Conservation (phyloP, 2,888 invertebrate genomes). For the Ethmia dodecea region DNA sequence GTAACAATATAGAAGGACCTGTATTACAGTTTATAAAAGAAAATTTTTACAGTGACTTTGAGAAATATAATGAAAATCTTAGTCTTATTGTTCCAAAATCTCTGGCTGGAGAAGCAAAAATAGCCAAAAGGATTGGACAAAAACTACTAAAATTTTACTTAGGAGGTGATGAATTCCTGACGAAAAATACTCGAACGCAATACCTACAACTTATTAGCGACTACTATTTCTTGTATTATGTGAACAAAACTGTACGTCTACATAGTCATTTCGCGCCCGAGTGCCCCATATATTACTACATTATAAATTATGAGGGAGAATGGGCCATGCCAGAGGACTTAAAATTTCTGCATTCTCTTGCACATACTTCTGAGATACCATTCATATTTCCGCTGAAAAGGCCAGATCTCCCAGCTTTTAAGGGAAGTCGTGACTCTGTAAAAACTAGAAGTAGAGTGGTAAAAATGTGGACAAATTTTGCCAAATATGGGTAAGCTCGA, state of each 20-base stretch:
- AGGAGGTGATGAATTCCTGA: slow-evolving; percentile 41
- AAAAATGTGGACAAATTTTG: slow-evolving; percentile 72
- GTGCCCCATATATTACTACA: slow-evolving; percentile 56
- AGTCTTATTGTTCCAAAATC: slow-evolving; percentile 49
- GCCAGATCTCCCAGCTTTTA: slow-evolving; percentile 30
- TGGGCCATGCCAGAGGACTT: slow-evolving; percentile 46
- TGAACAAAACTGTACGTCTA: slow-evolving; percentile 55
- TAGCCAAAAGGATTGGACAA: slow-evolving; percentile 44
- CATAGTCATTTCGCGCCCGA: slow-evolving; percentile 48
- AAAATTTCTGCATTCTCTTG: slow-evolving; percentile 44
- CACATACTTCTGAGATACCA: slow-evolving; percentile 56
- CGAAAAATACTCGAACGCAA: slow-evolving; percentile 48
- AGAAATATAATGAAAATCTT: slow-evolving; percentile 49
- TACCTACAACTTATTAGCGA: slow-evolving; percentile 60
- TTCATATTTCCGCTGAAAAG: slow-evolving; percentile 50
- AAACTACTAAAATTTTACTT: slow-evolving; percentile 58
- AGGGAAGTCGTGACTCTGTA: slow-evolving; percentile 53
- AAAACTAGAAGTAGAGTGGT: slow-evolving; percentile 50
- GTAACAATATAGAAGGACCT: slow-evolving; percentile 53
- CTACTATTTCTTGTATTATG: slow-evolving; percentile 58
- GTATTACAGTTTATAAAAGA: slow-evolving; percentile 37
- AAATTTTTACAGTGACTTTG: slow-evolving; percentile 47
- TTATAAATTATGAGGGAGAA: slow-evolving; percentile 53
- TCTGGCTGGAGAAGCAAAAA: slow-evolving; percentile 36
- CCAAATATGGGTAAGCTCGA: slow-evolving; percentile 62